Conservation (phyloP, 2,113 vertebrate genomes). For the Empidonax traillii region DNA sequence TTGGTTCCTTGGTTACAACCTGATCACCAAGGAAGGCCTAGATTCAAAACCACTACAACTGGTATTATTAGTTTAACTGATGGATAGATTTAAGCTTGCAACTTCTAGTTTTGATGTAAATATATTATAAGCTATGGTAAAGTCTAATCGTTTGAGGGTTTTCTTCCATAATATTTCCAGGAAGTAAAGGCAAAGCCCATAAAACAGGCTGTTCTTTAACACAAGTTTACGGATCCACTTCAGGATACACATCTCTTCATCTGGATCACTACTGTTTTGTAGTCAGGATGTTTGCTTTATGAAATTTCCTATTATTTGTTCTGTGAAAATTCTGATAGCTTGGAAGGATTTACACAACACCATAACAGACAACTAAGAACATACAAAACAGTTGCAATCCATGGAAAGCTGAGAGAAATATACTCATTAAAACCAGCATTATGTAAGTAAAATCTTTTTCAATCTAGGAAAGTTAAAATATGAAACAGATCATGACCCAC, state of each 20-base stretch:
- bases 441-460: background rate
- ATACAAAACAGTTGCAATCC: background rate
- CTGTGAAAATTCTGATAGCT: background rate
- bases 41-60: no score
- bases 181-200: background rate
- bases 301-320: background rate
- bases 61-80: background rate
- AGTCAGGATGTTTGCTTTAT: background rate
- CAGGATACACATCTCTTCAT: background rate
- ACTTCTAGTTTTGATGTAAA: background rate
- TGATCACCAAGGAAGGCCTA: no score
- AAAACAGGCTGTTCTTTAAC: background rate
- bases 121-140: background rate
- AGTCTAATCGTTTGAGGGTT: background rate
- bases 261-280: background rate
- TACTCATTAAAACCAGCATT: background rate
- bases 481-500: background rate
- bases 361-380: background rate
- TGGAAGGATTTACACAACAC: background rate
- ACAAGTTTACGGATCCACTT: background rate
- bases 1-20: no score
- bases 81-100: background rate
- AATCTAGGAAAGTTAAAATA: background rate
- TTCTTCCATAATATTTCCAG: background rate
- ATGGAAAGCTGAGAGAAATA: background rate